These are phyloP conservation scores for Pseudanteris insignis DNA, from an alignment of 2,888 invertebrate species.

Conservation along the genomic window DNA sequence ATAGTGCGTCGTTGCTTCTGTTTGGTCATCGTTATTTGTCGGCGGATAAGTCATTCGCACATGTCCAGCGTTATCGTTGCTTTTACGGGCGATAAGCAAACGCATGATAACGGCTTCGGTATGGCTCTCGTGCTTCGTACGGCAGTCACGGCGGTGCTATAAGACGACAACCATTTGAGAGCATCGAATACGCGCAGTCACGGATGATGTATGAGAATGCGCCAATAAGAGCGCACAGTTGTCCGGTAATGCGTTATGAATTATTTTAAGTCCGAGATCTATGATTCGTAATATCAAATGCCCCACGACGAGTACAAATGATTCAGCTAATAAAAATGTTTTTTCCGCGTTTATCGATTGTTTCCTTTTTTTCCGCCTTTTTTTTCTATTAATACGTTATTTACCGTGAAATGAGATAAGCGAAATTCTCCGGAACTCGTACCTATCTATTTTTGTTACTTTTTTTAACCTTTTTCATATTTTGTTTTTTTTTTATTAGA, in stretches of 20 bases:
- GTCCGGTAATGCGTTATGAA: slow-evolving; percentile 17
- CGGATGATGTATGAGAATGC: slow-evolving; percentile 25
- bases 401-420: no score
- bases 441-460: not conserved
- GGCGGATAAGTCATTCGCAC: slow-evolving; percentile 10
- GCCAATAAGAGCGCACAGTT: slow-evolving; percentile 17
- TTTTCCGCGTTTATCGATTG: no score
- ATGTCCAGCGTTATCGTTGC: slow-evolving; percentile 13
- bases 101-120: slow-evolving; percentile 22
- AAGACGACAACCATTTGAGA: slow-evolving; percentile 5
- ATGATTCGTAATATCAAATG: no score
- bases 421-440: slow-evolving; percentile 6
- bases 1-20: not conserved
- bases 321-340: no score
- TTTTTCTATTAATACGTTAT: no score
- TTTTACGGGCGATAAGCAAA: slow-evolving; percentile 25
- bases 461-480: not conserved
- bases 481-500: not conserved
- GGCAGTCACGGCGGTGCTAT: not conserved
- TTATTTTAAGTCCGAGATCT: slow-evolving; percentile 20
- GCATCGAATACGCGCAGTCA: slow-evolving; percentile 8
- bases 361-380: no score
- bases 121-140: slow-evolving; percentile 3
- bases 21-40: slow-evolving; percentile 4
- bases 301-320: no score